These are phyloP conservation scores for Manis crassicaudata DNA, from an alignment of 2,797 vertebrate species.

Conservation along the genomic window DNA sequence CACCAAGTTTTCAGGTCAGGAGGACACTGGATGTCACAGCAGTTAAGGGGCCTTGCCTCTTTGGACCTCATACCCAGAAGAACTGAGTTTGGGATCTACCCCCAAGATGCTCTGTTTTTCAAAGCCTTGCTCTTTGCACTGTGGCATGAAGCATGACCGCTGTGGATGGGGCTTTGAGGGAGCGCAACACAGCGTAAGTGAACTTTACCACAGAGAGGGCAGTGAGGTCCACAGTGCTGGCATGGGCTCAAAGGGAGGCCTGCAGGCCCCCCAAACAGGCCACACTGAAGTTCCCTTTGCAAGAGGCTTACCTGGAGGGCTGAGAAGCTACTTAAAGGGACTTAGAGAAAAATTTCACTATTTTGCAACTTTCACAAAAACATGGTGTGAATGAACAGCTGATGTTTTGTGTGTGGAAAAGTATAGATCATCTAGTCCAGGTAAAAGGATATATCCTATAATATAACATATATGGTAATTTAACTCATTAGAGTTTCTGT, in stretches of 20 bases:
- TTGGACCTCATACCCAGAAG: not conserved
- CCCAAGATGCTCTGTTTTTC: not conserved
- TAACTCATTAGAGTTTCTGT: not conserved
- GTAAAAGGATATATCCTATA: not conserved
- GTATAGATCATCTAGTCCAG: not conserved
- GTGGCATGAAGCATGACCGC: not conserved
- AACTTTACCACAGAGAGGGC: not conserved
- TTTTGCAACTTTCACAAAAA: not conserved
- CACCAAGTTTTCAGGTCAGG: not conserved
- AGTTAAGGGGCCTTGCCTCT: not conserved
- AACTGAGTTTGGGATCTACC: not conserved
- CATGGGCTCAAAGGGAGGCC: fast-evolving
- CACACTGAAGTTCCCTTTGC: fast-evolving
- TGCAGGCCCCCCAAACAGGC: fast-evolving
- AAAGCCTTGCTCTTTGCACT: not conserved
- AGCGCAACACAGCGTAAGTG: not conserved
- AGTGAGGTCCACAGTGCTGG: not conserved
- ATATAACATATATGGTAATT: not conserved
- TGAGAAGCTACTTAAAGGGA: not conserved
- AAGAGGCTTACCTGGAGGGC: not conserved
- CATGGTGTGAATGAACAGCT: not conserved
- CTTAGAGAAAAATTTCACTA: not conserved
- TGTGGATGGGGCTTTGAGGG: not conserved
- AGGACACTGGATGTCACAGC: not conserved
- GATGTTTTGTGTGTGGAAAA: not conserved